These are phyloP conservation scores for Agrilus planipennis DNA, from an alignment of 1,140 invertebrate species.

Conservation along the genomic window DNA sequence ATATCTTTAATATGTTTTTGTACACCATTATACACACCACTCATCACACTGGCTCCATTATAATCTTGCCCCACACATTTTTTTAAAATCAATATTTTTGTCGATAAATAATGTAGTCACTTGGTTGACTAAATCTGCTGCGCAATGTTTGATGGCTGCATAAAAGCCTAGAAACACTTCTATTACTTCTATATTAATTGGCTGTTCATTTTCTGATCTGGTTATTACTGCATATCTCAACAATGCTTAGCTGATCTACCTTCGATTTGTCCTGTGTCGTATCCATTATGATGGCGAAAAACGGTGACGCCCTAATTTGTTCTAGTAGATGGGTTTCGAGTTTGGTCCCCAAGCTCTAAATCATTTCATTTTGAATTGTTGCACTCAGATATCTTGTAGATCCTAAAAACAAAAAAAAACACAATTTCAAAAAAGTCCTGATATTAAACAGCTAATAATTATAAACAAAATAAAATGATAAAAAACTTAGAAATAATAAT, in stretches of 20 bases:
- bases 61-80: not conserved
- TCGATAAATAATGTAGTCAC: not conserved
- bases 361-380: constrained; percentile 17
- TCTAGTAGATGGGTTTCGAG: constrained; percentile 14
- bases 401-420: constrained; percentile 8
- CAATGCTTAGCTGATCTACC: not conserved
- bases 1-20: not conserved
- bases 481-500: constrained; percentile 5
- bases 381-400: constrained; percentile 7
- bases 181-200: not conserved
- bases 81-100: not conserved
- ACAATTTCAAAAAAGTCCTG: too few relatives aligned
- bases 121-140: not conserved
- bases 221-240: not conserved
- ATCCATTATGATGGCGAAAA: constrained; percentile 25
- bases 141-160: not conserved
- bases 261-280: constrained; percentile 19
- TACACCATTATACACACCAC: not conserved
- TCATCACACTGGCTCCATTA: not conserved
- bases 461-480: too few relatives aligned
- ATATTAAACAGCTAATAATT: too few relatives aligned
- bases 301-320: constrained; percentile 19
- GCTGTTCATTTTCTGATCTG: not conserved
- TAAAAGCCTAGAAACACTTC: not conserved
- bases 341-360: constrained; percentile 15